Conservation (phyloP, 1,140 invertebrate genomes). For the Bombus pyrosoma region DNA sequence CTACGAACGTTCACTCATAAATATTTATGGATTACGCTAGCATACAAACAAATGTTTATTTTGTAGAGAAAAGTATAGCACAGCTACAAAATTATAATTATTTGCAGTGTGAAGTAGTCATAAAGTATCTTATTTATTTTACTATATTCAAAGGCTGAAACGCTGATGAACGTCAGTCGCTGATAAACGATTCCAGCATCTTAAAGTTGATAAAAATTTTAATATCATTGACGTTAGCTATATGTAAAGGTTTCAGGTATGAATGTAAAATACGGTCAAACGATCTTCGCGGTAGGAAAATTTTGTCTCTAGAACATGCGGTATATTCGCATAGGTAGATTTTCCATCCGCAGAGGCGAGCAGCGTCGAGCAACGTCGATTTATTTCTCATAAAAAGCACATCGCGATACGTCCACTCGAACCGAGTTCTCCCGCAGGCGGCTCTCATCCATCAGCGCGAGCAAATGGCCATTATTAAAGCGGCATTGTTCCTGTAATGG, state of each 20-base stretch:
- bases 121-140: background rate
- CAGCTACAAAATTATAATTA: background rate
- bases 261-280: too few relatives aligned
- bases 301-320: too few relatives aligned
- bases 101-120: background rate
- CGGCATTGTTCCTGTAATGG: slow-evolving; percentile 46
- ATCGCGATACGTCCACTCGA: slow-evolving; percentile 4
- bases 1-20: background rate
- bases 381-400: background rate
- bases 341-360: background rate
- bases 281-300: too few relatives aligned
- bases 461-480: slow-evolving; percentile 44
- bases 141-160: too few relatives aligned
- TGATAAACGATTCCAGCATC: too few relatives aligned
- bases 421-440: background rate
- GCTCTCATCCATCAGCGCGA: slow-evolving; percentile 24
- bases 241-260: too few relatives aligned
- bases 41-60: too few relatives aligned
- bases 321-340: background rate
- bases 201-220: too few relatives aligned
- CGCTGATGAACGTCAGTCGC: too few relatives aligned
- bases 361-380: background rate
- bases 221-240: too few relatives aligned
- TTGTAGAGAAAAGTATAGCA: too few relatives aligned
- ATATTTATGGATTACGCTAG: too few relatives aligned